Conservation (phyloP, 2,113 vertebrate species). For the Parus major region DNA sequence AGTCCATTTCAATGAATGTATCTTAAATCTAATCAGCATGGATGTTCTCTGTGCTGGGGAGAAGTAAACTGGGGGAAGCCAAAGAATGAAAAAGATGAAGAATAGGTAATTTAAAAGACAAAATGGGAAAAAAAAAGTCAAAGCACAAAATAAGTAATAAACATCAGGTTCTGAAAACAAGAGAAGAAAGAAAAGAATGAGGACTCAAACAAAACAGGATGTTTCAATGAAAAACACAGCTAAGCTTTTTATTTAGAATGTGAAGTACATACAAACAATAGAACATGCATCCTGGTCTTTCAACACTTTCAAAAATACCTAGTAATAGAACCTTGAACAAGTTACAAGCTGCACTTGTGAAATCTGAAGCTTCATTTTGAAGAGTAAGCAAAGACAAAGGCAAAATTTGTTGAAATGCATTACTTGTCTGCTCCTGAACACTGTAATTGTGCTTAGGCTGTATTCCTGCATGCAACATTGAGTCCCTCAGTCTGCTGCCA, state of each 20-base stretch:
- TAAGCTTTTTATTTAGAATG: background rate
- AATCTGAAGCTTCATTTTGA: background rate
- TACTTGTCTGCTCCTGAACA: background rate
- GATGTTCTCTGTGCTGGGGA: background rate
- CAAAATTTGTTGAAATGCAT: constrained; percentile 1
- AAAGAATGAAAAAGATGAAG: background rate
- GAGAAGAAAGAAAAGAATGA: background rate
- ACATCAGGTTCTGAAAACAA: background rate
- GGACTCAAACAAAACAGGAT: background rate
- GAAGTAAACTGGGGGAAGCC: background rate
- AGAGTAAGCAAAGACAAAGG: constrained; percentile 40
- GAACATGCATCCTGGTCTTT: background rate
- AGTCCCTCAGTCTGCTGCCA: constrained; percentile 15
- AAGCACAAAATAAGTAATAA: background rate
- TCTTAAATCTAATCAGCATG: background rate
- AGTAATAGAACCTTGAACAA: background rate
- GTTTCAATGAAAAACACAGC: background rate
- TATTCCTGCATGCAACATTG: constrained; percentile 27
- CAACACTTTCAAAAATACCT: background rate
- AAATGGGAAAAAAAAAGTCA: background rate
- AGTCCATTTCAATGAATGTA: background rate
- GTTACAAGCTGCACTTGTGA: background rate
- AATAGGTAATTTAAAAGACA: background rate
- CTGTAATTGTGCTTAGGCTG: constrained; percentile 48
- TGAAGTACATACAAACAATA: background rate